phyloP scores from a whole-genome alignment of 2,113 vertebrate species.

The Leucosticte australis region DNA sequence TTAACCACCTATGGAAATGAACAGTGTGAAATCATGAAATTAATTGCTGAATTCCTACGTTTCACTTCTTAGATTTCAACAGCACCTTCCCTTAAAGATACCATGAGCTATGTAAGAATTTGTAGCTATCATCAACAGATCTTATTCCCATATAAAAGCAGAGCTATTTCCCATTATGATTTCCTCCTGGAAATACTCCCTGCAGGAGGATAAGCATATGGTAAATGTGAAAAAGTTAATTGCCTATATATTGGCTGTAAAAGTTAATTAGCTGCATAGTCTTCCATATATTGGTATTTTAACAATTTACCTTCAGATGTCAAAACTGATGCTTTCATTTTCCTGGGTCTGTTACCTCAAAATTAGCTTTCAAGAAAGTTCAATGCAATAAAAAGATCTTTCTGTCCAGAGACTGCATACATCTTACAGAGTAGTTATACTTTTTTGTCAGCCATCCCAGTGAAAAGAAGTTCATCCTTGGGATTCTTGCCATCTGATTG shows the following conservation, averaged over 20 bases:
- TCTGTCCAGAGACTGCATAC: neutral
- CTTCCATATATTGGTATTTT: slow-evolving; percentile 58
- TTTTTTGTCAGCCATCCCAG: neutral
- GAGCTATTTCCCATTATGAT: slow-evolving; percentile 52
- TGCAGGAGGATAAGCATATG: slow-evolving; percentile 64
- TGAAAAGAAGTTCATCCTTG: neutral
- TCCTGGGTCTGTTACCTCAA: slow-evolving; percentile 33
- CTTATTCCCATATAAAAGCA: slow-evolving; percentile 41
- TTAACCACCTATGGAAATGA: neutral
- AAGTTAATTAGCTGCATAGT: slow-evolving; percentile 65
- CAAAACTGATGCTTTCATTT: slow-evolving; percentile 42
- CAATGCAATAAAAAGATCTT: neutral
- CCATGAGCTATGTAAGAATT: slow-evolving; percentile 2
- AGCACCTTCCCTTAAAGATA: neutral
- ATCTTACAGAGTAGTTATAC: neutral
- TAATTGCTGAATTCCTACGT: neutral
- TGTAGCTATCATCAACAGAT: slow-evolving; percentile 42
- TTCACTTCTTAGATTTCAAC: neutral
- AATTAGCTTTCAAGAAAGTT: slow-evolving; percentile 20
- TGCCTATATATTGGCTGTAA: slow-evolving; percentile 65
- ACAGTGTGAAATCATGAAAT: neutral
- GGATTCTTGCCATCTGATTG: neutral
- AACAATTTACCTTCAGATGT: slow-evolving; percentile 63
- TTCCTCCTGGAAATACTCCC: slow-evolving; percentile 64
- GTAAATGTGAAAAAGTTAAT: slow-evolving; percentile 71